phyloP scores from a whole-genome alignment of 2,113 vertebrate genomes.

The Muntiacus reevesi region DNA sequence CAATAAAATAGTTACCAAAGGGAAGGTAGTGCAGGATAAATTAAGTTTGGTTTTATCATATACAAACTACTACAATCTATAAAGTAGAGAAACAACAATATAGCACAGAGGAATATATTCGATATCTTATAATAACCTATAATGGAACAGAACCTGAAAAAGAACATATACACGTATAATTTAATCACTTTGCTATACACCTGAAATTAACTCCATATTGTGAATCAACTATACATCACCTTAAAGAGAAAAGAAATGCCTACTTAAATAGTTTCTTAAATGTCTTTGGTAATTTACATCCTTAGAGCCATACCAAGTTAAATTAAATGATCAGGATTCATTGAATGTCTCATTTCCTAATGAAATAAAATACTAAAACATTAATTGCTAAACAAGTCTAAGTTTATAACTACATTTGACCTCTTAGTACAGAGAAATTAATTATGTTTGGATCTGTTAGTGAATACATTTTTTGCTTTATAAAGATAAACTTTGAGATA shows the following conservation, averaged over 20 bases:
- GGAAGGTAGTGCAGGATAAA: not conserved
- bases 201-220: not conserved
- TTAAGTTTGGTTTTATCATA: not conserved
- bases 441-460: not conserved
- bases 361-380: not conserved
- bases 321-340: not conserved
- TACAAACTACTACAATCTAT: not conserved
- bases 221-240: not conserved
- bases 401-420: not conserved
- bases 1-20: not conserved
- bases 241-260: not conserved
- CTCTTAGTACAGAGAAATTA: not conserved
- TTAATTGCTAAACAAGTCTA: not conserved
- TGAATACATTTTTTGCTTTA: not conserved
- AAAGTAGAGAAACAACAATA: not conserved
- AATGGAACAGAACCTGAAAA: not conserved
- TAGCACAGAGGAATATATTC: not conserved
- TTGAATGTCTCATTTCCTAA: not conserved
- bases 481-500: not conserved
- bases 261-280: not conserved
- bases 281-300: not conserved
- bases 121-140: not conserved
- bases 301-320: not conserved
- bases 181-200: not conserved
- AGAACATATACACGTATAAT: not conserved